Evolutionary conservation across 2,888 invertebrate species (phyloP).

Genomic region (Chironomus tentans): DNA sequence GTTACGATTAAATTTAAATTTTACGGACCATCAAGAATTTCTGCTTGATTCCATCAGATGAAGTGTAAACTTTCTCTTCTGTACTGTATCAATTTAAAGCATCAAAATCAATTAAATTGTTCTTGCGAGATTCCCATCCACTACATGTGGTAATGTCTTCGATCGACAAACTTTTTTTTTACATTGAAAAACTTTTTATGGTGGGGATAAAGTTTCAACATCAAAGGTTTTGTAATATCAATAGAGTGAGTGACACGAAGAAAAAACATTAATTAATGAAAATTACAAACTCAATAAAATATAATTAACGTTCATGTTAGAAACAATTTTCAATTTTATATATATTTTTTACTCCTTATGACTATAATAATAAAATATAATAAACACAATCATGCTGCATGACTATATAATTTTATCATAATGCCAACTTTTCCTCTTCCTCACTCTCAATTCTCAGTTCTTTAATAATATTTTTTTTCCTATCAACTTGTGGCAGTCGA

Average conservation of each 20-base stretch:
- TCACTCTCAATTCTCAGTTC: too few species aligned
- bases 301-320: background rate
- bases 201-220: background rate
- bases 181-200: background rate
- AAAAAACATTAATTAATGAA: background rate
- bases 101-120: too few species aligned
- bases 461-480: background rate
- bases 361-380: background rate
- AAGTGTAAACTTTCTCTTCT: too few species aligned
- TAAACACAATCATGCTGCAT: background rate
- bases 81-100: too few species aligned
- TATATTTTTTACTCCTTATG: too few species aligned
- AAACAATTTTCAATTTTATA: background rate
- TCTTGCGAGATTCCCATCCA: too few species aligned
- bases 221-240: background rate
- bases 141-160: too few species aligned
- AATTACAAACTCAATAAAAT: background rate
- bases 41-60: too few species aligned
- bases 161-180: background rate
- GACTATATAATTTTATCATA: background rate
- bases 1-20: too few species aligned
- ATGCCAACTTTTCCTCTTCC: background rate
- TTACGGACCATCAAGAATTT: too few species aligned
- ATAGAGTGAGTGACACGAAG: background rate
- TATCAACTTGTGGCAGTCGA: background rate